These are phyloP conservation scores for Capreolus pygargus DNA, from an alignment of 2,113 vertebrate genomes.

Conservation along the genomic window DNA sequence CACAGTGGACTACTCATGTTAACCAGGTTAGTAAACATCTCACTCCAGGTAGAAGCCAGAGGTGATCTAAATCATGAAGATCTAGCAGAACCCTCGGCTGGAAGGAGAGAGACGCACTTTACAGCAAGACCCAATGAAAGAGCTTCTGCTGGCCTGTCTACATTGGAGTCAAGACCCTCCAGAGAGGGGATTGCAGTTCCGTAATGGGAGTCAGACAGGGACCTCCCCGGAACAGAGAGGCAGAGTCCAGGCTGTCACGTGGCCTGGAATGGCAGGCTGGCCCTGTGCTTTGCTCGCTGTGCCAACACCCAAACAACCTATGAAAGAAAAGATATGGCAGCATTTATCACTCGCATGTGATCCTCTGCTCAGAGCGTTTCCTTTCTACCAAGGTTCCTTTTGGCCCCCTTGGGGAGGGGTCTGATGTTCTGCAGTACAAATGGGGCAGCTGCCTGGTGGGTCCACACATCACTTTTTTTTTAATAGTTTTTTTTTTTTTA, in stretches of 20 bases:
- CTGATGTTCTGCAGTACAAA: background rate
- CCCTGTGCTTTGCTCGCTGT: background rate
- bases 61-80: background rate
- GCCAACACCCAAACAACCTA: background rate
- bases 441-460: background rate
- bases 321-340: background rate
- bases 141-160: background rate
- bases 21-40: background rate
- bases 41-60: background rate
- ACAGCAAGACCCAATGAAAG: background rate
- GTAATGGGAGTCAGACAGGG: background rate
- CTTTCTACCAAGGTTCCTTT: too few species aligned
- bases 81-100: background rate
- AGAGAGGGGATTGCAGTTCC: background rate
- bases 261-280: background rate
- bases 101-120: background rate
- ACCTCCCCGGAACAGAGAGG: background rate
- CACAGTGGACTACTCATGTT: too few species aligned
- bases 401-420: background rate
- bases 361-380: accelerated
- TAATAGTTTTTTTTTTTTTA: background rate
- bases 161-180: background rate
- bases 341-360: accelerated
- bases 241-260: background rate
- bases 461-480: accelerated